Evolutionary conservation across 1,140 invertebrate genomes (phyloP).

Genomic region (Parapsyche elsis): DNA sequence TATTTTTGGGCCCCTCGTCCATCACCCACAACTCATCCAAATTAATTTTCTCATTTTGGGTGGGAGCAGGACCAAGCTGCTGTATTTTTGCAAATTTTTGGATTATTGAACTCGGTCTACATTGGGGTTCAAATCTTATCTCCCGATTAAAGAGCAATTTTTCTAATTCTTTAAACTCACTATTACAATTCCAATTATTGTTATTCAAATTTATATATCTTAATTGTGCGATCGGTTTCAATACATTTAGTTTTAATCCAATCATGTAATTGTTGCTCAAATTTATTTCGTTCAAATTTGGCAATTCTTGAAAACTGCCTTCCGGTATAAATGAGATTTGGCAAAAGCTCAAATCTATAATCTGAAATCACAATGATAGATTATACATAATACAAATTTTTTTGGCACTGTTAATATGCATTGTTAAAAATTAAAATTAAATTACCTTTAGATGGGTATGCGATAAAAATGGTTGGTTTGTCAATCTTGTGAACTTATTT

Average conservation of each 20-base stretch:
- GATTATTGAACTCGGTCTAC: conserved; percentile 55
- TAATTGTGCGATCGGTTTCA: conserved; percentile 62
- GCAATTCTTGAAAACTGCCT: conserved; percentile 63
- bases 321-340: conserved; percentile 64
- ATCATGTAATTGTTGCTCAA: conserved; percentile 67
- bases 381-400: not conserved
- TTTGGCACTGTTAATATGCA: too few species aligned
- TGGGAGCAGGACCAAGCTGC: conserved; percentile 56
- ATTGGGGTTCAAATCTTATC: conserved; percentile 54
- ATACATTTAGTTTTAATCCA: conserved; percentile 60
- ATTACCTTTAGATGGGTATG: conserved; percentile 59
- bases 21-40: conserved; percentile 63
- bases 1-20: conserved; percentile 53
- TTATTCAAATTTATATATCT: conserved; percentile 62
- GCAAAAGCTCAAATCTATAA: conserved; percentile 67
- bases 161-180: conserved; percentile 60
- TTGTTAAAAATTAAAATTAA: too few species aligned
- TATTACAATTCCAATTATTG: conserved; percentile 64
- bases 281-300: conserved; percentile 66
- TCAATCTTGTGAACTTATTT: conserved; percentile 63
- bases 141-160: conserved; percentile 60
- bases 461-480: conserved; percentile 64
- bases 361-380: conserved; percentile 59
- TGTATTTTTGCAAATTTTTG: conserved; percentile 66
- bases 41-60: conserved; percentile 54